phyloP scores from a whole-genome alignment of 2,113 vertebrate genomes.

The Vombatus ursinus region DNA sequence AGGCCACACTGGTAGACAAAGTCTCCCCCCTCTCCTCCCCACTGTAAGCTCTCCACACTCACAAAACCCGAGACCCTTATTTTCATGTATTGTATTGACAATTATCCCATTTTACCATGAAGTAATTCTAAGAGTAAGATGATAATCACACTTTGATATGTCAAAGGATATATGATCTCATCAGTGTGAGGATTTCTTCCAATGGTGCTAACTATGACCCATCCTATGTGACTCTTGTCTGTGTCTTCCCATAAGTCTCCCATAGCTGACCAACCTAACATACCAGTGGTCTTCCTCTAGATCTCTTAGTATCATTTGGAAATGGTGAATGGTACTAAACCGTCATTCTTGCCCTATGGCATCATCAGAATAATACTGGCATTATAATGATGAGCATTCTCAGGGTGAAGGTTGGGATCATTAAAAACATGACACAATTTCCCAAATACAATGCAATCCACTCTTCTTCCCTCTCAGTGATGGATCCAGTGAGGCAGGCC shows the following conservation, averaged over 20 bases:
- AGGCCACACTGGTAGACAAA: background rate
- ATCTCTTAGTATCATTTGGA: background rate
- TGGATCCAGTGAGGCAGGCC: background rate
- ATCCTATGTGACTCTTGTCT: background rate
- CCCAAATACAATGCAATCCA: background rate
- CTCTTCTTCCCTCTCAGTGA: background rate
- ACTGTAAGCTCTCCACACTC: background rate
- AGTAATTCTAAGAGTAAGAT: background rate
- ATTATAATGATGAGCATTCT: background rate
- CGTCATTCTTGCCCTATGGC: background rate
- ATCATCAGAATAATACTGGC: background rate
- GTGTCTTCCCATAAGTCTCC: background rate
- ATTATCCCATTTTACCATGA: background rate
- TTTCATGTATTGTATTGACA: background rate
- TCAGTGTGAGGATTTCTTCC: background rate
- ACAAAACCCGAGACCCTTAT: background rate
- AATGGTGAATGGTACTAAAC: background rate
- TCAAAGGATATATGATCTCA: background rate
- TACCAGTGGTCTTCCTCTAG: background rate
- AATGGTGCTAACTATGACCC: background rate
- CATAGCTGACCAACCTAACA: background rate
- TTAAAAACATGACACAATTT: background rate
- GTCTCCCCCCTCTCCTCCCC: background rate
- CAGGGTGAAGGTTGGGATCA: background rate
- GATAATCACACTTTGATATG: background rate